These are phyloP conservation scores for Pogonomyrmex californicus DNA, from an alignment of 1,140 invertebrate species.

Conservation along the genomic window DNA sequence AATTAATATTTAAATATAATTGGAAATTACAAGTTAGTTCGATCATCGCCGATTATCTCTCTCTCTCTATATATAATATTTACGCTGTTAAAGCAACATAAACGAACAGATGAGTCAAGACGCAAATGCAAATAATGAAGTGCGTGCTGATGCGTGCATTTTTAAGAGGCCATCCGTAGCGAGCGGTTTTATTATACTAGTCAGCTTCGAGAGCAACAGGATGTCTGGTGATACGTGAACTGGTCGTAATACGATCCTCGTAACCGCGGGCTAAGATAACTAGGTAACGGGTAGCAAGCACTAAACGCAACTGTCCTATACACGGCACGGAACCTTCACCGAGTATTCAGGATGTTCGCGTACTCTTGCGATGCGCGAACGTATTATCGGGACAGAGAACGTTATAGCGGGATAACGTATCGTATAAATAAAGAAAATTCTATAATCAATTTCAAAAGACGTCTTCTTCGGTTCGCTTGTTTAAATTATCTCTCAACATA, in stretches of 20 bases:
- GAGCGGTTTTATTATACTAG: slow-evolving; percentile 62
- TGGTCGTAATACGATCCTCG: slow-evolving; percentile 82
- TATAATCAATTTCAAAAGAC: slow-evolving; percentile 43
- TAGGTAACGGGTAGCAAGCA: slow-evolving; percentile 84
- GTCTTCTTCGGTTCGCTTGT: not conserved
- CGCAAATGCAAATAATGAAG: slow-evolving; percentile 30
- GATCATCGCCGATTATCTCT: not conserved
- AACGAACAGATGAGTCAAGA: not conserved
- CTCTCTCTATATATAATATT: not conserved
- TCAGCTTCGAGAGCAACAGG: slow-evolving; percentile 71
- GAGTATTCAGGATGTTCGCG: slow-evolving; percentile 67
- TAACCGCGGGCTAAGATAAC: slow-evolving; percentile 83
- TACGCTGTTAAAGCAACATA: not conserved
- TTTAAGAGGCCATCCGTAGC: slow-evolving; percentile 40
- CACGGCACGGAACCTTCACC: slow-evolving; percentile 71
- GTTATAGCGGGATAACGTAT: slow-evolving; percentile 63
- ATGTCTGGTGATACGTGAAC: slow-evolving; percentile 76
- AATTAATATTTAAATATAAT: not conserved
- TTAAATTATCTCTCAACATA: slow-evolving; percentile 5
- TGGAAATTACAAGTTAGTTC: not conserved
- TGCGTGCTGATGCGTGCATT: slow-evolving; percentile 43
- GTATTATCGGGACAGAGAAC: slow-evolving; percentile 52
- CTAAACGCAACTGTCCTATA: slow-evolving; percentile 78
- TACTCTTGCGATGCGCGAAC: slow-evolving; percentile 26
- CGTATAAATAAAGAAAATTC: slow-evolving; percentile 1